Percentiles rank a stretch among this genome's conserved stretches.
Evolutionary conservation across 23 tunicate species (phyloP).

Genomic region (Oikopleura albicans): DNA sequence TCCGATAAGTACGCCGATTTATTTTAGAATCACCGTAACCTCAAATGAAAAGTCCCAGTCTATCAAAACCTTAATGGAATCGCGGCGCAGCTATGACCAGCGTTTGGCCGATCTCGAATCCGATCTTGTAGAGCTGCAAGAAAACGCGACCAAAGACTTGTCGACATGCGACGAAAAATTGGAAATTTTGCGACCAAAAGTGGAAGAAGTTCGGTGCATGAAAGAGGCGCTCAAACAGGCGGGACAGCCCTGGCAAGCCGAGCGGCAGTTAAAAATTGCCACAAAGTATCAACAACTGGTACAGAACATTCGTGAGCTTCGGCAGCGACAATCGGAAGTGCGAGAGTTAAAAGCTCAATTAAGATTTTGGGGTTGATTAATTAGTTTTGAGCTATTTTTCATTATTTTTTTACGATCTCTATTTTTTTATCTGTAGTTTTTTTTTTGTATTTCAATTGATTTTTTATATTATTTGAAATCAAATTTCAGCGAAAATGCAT

Average conservation of each 20-base stretch:
- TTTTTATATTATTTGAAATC: too few relatives aligned
- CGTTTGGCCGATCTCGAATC: slow-evolving; percentile 42
- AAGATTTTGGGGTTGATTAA: too few relatives aligned
- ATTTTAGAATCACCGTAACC: slow-evolving; percentile 49
- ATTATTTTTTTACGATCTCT: too few relatives aligned
- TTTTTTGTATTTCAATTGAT: too few relatives aligned
- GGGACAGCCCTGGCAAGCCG: slow-evolving; percentile 98
- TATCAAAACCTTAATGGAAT: slow-evolving; percentile 44
- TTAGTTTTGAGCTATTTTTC: too few relatives aligned
- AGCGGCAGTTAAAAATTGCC: slow-evolving; percentile 46
- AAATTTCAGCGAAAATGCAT: too few relatives aligned
- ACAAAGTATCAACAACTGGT: neutral
- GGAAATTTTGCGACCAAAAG: slow-evolving; percentile 63
- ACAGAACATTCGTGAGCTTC: neutral
- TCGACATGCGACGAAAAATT: neutral
- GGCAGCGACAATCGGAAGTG: neutral
- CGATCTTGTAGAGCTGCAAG: slow-evolving; percentile 26
- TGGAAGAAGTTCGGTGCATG: slow-evolving; percentile 54
- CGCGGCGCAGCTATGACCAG: slow-evolving; percentile 30
- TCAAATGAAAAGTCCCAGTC: slow-evolving; percentile 40
- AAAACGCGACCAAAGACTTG: slow-evolving; percentile 23
- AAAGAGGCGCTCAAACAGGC: slow-evolving; percentile 59
- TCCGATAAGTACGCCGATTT: too few relatives aligned
- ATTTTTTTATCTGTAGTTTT: too few relatives aligned
- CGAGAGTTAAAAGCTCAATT: neutral